Evolutionary conservation across 2,797 vertebrate species (phyloP).

Genomic region (Echiichthys vipera): DNA sequence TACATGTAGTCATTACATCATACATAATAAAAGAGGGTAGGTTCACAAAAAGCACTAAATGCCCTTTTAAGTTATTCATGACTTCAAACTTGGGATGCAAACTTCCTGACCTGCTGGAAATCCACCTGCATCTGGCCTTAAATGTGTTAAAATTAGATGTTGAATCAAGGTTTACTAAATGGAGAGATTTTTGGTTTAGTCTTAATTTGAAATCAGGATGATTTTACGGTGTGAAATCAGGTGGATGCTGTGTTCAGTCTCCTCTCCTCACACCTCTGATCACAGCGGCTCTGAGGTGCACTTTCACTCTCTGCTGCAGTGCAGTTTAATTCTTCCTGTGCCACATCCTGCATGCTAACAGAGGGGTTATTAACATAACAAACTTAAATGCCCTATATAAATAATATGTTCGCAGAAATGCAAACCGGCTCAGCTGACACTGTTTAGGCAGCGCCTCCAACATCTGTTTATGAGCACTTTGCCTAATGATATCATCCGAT

Average conservation of each 20-base stretch:
- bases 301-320: conserved; percentile 49
- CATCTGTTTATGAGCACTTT: conserved; percentile 99
- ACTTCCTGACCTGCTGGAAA: too few relatives aligned
- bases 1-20: too few relatives aligned
- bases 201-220: fast-evolving
- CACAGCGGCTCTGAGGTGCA: conserved; percentile 49
- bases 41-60: too few relatives aligned
- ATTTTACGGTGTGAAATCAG: background rate
- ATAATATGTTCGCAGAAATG: conserved; percentile 98
- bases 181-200: background rate
- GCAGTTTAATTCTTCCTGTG: conserved; percentile 76
- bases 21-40: too few relatives aligned
- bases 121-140: too few relatives aligned
- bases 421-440: conserved; percentile 95
- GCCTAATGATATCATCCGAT: conserved; percentile 99
- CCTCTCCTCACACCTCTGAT: conserved; percentile 42
- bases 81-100: too few relatives aligned
- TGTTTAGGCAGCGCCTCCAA: conserved; percentile 99
- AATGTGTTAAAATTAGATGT: background rate
- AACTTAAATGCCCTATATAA: conserved; percentile 99
- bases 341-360: conserved; percentile 97
- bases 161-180: too few relatives aligned
- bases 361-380: conserved; percentile 99
- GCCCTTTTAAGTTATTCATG: too few relatives aligned
- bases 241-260: background rate